phyloP scores from a whole-genome alignment of 1,140 invertebrate species.

The Araneus ventricosus region DNA sequence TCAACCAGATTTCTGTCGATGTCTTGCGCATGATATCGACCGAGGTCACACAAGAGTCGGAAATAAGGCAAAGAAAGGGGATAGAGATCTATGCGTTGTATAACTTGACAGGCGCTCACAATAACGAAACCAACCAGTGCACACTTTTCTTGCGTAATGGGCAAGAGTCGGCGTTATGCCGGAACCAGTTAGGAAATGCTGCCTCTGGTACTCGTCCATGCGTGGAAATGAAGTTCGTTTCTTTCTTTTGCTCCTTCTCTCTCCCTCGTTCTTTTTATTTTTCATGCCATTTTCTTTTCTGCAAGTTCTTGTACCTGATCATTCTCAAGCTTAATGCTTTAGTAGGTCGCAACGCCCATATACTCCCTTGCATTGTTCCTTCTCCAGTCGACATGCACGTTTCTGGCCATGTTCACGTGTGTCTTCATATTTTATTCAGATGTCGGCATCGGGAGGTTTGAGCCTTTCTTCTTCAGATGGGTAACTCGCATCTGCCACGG shows the following conservation, averaged over 20 bases:
- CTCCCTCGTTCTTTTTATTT: constrained; percentile 28
- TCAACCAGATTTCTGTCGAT: not conserved
- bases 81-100: not conserved
- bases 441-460: not conserved
- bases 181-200: constrained; percentile 41
- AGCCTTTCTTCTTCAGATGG: not conserved
- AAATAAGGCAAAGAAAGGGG: not conserved
- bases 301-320: constrained; percentile 39
- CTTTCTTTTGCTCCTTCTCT: constrained; percentile 4
- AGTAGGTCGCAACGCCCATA: constrained; percentile 63
- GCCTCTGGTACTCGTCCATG: constrained; percentile 49
- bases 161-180: constrained; percentile 63
- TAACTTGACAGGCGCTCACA: not conserved
- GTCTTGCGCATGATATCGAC: constrained; percentile 34
- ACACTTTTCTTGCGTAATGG: constrained; percentile 37
- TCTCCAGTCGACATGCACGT: not conserved
- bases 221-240: constrained; percentile 58
- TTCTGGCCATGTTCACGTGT: not conserved
- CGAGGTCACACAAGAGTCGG: constrained; percentile 32
- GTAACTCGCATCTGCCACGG: not conserved
- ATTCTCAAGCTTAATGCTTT: constrained; percentile 44
- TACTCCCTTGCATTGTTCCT: constrained; percentile 6
- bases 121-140: not conserved
- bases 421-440: constrained; percentile 4
- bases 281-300: not conserved